These are phyloP conservation scores for Tricholauxania praeusta DNA, from an alignment of 2,888 invertebrate species.

Conservation along the genomic window DNA sequence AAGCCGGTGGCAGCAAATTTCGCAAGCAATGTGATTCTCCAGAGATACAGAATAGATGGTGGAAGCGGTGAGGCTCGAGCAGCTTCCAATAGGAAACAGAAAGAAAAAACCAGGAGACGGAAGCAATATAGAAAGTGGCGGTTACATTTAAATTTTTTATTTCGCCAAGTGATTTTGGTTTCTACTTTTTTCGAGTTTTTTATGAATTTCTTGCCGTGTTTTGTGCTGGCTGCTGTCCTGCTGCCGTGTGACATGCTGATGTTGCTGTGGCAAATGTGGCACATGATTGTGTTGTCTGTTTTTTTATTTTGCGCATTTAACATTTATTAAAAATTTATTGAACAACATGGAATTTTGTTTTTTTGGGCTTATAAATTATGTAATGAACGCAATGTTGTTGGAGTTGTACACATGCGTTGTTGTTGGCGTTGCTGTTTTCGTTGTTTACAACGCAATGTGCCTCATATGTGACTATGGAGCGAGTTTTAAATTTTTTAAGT, in stretches of 20 bases:
- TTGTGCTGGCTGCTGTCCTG: neutral
- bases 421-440: too few species aligned
- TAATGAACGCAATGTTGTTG: neutral
- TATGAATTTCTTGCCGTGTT: neutral
- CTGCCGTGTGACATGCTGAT: neutral
- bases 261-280: conserved; percentile 5
- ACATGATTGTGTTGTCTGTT: neutral
- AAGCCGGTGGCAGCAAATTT: neutral
- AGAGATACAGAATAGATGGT: too few species aligned
- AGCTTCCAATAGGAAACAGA: neutral
- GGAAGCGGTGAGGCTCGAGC: neutral
- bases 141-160: conserved; percentile 56
- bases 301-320: conserved; percentile 23
- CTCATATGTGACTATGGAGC: too few species aligned
- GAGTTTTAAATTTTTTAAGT: too few species aligned
- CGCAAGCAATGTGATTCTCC: neutral
- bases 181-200: conserved; percentile 37
- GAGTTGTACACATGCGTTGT: too few species aligned
- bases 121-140: conserved; percentile 55
- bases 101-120: neutral
- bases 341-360: conserved; percentile 24
- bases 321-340: conserved; percentile 35
- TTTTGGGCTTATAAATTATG: conserved; percentile 2
- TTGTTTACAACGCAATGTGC: too few species aligned
- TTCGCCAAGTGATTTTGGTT: too few species aligned